These are phyloP conservation scores for Notamacropus eugenii DNA, from an alignment of 2,797 vertebrate genomes.

Conservation along the genomic window DNA sequence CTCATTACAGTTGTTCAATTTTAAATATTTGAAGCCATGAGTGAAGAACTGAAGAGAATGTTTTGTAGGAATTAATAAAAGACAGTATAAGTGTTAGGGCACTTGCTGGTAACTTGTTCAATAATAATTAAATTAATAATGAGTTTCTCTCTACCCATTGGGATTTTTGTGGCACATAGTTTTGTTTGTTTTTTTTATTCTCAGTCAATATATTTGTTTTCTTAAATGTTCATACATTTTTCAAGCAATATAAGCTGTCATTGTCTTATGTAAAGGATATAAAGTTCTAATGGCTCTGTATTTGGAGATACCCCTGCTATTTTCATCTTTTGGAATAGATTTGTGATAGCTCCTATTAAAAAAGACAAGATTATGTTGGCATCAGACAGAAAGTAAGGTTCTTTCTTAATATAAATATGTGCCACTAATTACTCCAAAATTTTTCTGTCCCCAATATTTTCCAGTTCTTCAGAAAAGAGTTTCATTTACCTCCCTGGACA, in stretches of 20 bases:
- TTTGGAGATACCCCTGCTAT: neutral
- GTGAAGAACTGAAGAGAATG: neutral
- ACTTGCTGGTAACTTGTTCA: neutral
- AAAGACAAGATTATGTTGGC: neutral
- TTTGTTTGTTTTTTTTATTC: neutral
- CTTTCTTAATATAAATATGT: neutral
- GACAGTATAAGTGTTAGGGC: neutral
- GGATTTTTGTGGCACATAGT: neutral
- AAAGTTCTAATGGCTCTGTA: neutral
- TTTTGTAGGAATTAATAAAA: neutral
- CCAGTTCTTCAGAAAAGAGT: neutral
- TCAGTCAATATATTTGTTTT: neutral
- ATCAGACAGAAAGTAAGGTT: neutral
- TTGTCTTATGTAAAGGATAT: neutral
- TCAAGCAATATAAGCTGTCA: neutral
- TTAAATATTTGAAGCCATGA: neutral
- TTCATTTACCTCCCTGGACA: neutral
- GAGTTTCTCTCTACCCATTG: neutral
- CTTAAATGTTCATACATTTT: neutral
- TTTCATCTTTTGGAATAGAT: neutral
- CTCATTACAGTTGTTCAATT: neutral
- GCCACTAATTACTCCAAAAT: neutral
- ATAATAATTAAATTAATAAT: neutral
- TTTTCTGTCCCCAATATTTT: neutral
- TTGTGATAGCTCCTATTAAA: neutral